phyloP scores from a whole-genome alignment of 2,888 invertebrate genomes.

The Mellilla xanthometata region DNA sequence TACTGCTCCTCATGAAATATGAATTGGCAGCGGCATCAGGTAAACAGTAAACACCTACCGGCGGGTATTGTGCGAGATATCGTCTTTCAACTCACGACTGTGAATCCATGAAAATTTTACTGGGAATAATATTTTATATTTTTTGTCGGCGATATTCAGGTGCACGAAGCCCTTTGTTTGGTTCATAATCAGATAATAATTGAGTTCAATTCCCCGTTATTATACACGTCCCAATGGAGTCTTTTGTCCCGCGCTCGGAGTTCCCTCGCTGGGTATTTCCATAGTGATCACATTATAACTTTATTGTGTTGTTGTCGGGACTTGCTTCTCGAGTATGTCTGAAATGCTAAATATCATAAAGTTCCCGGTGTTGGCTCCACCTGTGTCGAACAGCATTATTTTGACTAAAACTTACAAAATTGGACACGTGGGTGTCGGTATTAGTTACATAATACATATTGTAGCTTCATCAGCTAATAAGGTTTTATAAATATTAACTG shows the following conservation, averaged over 20 bases:
- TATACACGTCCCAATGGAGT: conserved; percentile 39
- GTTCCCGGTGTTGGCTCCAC: conserved; percentile 3
- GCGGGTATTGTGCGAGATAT: background rate
- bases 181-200: conserved; percentile 37
- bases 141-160: conserved; percentile 23
- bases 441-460: too few relatives aligned
- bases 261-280: conserved; percentile 31
- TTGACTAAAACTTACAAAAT: background rate
- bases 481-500: too few relatives aligned
- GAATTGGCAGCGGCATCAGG: conserved; percentile 28
- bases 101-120: background rate
- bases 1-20: conserved; percentile 44
- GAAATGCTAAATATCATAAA: conserved; percentile 19
- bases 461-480: too few relatives aligned
- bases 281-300: conserved; percentile 38
- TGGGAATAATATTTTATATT: background rate
- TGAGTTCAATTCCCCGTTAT: conserved; percentile 49
- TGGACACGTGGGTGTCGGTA: background rate
- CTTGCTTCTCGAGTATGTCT: conserved; percentile 14
- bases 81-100: conserved; percentile 14
- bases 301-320: conserved; percentile 24
- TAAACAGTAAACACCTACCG: conserved; percentile 20
- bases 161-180: conserved; percentile 42
- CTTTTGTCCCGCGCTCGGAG: conserved; percentile 26
- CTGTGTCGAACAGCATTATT: background rate